These are phyloP conservation scores for Seladonia tumulorum DNA, from an alignment of 2,888 invertebrate genomes.

Conservation along the genomic window DNA sequence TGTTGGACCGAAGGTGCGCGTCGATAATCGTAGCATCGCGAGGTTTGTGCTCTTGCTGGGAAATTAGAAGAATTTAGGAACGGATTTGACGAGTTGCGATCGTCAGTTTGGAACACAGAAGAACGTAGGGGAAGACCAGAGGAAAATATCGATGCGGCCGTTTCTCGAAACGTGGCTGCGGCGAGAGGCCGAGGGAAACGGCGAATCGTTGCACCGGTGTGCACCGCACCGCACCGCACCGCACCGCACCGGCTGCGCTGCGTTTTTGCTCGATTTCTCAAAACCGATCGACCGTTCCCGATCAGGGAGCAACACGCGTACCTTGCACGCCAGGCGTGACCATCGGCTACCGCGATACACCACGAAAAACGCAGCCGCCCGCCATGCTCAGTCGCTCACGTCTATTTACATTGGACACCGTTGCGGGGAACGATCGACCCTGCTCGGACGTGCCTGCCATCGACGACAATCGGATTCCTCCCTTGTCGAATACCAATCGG, in stretches of 20 bases:
- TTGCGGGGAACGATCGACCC: constrained; percentile 59
- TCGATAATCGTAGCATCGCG: too few species aligned
- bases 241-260: neutral
- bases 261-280: constrained; percentile 74
- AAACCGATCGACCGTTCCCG: constrained; percentile 72
- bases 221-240: neutral
- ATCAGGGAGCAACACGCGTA: constrained; percentile 74
- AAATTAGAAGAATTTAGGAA: neutral
- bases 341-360: constrained; percentile 76
- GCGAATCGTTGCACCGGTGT: constrained; percentile 43
- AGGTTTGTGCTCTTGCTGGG: neutral
- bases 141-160: constrained; percentile 47
- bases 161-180: constrained; percentile 62
- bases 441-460: constrained; percentile 54
- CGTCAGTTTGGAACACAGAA: neutral
- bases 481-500: neutral
- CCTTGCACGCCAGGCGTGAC: constrained; percentile 76
- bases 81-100: neutral
- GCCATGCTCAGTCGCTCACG: constrained; percentile 75
- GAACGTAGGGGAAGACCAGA: neutral
- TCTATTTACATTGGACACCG: constrained; percentile 77
- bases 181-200: constrained; percentile 52
- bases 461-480: constrained; percentile 21
- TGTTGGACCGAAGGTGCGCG: too few species aligned
- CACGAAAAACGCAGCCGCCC: constrained; percentile 74